Conservation (phyloP, 2,113 vertebrate species). For the Chaetodon trifascialis region DNA sequence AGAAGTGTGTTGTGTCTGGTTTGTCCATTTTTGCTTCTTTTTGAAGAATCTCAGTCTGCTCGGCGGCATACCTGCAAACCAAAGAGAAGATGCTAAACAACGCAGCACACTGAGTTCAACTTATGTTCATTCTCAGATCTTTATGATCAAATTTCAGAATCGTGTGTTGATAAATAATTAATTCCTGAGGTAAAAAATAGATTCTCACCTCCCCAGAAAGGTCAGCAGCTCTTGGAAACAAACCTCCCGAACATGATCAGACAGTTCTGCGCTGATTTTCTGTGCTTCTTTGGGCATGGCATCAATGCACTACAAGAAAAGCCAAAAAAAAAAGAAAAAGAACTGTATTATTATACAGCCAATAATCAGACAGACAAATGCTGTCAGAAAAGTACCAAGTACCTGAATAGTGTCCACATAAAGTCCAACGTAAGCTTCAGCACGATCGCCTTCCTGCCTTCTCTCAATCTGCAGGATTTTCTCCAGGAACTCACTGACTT, state of each 20-base stretch:
- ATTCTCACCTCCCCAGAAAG: conserved; percentile 66
- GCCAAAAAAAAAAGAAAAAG: neutral
- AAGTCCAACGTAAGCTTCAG: conserved; percentile 60
- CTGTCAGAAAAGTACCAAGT: no score
- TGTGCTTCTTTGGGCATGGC: neutral
- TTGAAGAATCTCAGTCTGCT: conserved; percentile 13
- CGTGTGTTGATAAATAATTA: no score
- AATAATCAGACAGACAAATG: neutral
- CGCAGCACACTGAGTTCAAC: neutral
- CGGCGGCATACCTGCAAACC: conserved; percentile 57
- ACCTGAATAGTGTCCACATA: conserved; percentile 77
- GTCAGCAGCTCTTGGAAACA: conserved; percentile 68
- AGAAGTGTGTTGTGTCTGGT: conserved; percentile 34
- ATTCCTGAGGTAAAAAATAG: neutral
- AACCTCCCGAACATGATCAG: neutral
- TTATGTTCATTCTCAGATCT: neutral
- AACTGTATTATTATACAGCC: neutral
- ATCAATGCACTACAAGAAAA: conserved; percentile 39
- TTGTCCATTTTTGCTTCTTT: neutral
- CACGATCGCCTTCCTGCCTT: neutral
- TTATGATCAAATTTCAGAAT: neutral
- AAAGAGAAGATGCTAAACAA: neutral
- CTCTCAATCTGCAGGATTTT: conserved; percentile 43
- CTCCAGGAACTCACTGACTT: neutral
- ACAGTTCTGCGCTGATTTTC: conserved; percentile 30